Base-by-base conservation (phyloP, 2,113 vertebrate species). In the Paracyprichromis sp. region DNA sequence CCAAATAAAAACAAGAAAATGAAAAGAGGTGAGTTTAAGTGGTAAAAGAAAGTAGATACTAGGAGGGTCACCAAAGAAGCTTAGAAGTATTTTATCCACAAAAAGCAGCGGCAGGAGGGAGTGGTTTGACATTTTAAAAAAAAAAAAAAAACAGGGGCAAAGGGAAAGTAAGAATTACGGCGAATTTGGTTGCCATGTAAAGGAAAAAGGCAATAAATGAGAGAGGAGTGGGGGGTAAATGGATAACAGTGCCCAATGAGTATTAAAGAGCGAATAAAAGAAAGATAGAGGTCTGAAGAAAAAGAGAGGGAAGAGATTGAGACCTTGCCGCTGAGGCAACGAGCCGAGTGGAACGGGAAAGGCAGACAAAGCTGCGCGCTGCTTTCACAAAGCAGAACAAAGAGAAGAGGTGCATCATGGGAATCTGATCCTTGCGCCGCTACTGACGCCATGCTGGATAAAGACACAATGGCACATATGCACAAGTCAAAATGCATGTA, bases 361-460 rank as follows among this genome's bases (percentile, higher is more conserved):
- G 80, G 88, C 92, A 94, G 92, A 96, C 95, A 95, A 96, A 96
- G 95, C 90, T 66, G 82, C 87, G 43, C 79, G 29, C 89, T 89
- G 93, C 91, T 93, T 93, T 92, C 90, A 89, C 90, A 83, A 82
- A 29, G 89, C 88, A 95, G 92, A 96, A 95, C 95, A 95, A 96
- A 96, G 95, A 93, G 90, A 66, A 91, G 91, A 73, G 92, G 92
- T 95, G 95, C 94, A 96, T 94, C 82, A 94, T 94, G 94, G 94
- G 95, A 95, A 86, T 90, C 88, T 90, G 92, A 94, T 93, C 88
- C 92, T 84, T 87, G 71, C 29, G 83, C 52, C 87, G 57, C 88
- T 83, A 69, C 86, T 85, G 90, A 91, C 86, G 90, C 92, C 86
- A 87, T 89, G 82, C 86, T 86, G 88, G 88, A 93, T 87, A 85